Percentiles rank a stretch among this genome's conserved stretches.
Evolutionary conservation across 2,888 invertebrate genomes (phyloP).

Genomic region (Venustoraphidia nigricollis): DNA sequence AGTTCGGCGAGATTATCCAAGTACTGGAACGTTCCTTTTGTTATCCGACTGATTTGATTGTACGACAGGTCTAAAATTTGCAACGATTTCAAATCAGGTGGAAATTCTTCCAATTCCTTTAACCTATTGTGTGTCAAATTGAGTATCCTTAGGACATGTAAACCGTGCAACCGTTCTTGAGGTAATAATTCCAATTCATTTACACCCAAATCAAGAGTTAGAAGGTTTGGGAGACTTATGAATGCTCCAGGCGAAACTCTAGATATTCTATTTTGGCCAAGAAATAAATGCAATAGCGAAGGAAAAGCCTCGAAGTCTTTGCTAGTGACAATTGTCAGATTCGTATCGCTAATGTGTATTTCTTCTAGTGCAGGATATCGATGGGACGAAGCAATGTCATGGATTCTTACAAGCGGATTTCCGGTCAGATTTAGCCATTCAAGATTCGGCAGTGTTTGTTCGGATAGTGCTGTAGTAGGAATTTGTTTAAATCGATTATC

Average conservation of each 20-base stretch:
- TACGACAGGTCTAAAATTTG: constrained; percentile 68
- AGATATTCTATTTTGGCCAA: constrained; percentile 58
- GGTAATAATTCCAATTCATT: constrained; percentile 74
- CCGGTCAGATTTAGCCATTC: constrained; percentile 67
- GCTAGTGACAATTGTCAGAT: constrained; percentile 66
- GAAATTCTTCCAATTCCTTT: constrained; percentile 68
- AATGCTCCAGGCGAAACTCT: constrained; percentile 76
- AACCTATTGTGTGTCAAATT: constrained; percentile 75
- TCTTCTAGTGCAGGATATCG: constrained; percentile 68
- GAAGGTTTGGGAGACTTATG: constrained; percentile 54
- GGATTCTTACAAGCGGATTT: constrained; percentile 62
- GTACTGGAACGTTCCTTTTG: constrained; percentile 59
- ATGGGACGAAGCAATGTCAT: constrained; percentile 52
- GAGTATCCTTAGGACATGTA: constrained; percentile 53
- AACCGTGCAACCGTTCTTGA: constrained; percentile 67
- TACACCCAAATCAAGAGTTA: constrained; percentile 64
- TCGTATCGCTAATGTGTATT: constrained; percentile 62
- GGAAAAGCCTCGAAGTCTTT: constrained; percentile 77
- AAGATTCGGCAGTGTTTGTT: constrained; percentile 53
- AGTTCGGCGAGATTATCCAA: constrained; percentile 63
- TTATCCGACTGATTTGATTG: constrained; percentile 66
- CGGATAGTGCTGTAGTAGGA: constrained; percentile 59
- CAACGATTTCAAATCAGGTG: constrained; percentile 57
- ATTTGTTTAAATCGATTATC: constrained; percentile 66
- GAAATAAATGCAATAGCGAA: constrained; percentile 54